phyloP scores from a whole-genome alignment of 2,797 vertebrate species.

The Pangasius macronema region DNA sequence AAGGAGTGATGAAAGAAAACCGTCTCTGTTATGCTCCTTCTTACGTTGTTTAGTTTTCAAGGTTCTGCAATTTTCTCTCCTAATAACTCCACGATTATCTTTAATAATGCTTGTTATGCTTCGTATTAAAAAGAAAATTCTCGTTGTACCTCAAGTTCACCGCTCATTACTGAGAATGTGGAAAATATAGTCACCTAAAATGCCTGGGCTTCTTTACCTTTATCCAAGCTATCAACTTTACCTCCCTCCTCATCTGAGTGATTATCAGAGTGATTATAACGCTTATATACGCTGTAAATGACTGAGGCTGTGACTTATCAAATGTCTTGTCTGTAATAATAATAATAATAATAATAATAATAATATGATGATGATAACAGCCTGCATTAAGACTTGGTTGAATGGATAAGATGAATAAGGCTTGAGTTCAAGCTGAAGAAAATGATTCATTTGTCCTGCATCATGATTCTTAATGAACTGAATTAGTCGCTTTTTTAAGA shows the following conservation, averaged over 20 bases:
- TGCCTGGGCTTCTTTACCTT: neutral
- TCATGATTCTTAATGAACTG: neutral
- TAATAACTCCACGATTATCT: neutral
- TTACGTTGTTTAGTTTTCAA: neutral
- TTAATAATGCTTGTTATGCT: neutral
- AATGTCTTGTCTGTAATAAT: neutral
- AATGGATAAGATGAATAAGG: neutral
- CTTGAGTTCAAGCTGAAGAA: neutral
- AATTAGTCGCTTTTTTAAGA: neutral
- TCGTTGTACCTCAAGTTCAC: neutral
- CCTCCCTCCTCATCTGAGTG: neutral
- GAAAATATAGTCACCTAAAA: neutral
- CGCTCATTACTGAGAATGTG: neutral
- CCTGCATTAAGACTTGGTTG: neutral
- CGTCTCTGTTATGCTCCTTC: neutral
- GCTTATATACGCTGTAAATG: neutral
- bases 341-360: neutral
- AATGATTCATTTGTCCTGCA: neutral
- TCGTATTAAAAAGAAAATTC: neutral
- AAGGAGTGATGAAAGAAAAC: neutral
- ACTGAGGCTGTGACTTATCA: neutral
- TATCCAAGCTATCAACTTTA: neutral
- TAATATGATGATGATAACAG: too few species aligned
- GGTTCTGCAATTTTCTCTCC: neutral
- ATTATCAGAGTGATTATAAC: neutral